Evolutionary conservation across 2,797 vertebrate genomes (phyloP).

Genomic region (Manis crassicaudata): DNA sequence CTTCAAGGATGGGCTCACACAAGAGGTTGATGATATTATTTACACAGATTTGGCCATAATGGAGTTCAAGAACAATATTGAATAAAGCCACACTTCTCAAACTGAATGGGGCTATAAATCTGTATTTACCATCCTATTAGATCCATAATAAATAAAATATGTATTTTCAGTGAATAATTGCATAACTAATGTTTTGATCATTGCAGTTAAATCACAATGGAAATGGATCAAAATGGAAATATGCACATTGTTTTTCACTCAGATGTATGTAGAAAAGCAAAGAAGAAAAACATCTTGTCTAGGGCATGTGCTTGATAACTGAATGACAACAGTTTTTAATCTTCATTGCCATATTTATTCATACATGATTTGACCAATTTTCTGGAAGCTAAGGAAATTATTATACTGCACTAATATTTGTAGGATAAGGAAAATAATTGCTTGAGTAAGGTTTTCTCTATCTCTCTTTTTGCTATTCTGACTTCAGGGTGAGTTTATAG

Average conservation of each 20-base stretch:
- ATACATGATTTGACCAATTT: neutral
- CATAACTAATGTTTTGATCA: constrained; percentile 9
- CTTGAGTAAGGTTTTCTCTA: constrained; percentile 35
- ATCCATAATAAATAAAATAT: constrained; percentile 63
- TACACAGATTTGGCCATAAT: constrained; percentile 69
- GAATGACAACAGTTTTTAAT: constrained; percentile 8
- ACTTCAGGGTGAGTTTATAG: constrained; percentile 42
- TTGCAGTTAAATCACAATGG: constrained; percentile 46
- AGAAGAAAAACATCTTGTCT: constrained; percentile 1
- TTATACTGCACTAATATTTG: constrained; percentile 35
- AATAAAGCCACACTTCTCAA: constrained; percentile 68
- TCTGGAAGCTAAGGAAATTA: constrained; percentile 44
- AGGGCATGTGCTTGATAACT: neutral
- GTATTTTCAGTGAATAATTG: constrained; percentile 21
- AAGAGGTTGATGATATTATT: constrained; percentile 77
- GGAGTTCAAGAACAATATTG: constrained; percentile 71
- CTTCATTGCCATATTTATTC: constrained; percentile 27
- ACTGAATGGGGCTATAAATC: constrained; percentile 67
- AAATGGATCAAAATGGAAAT: constrained; percentile 12
- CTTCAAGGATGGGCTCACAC: constrained; percentile 82
- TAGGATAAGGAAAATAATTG: constrained; percentile 53
- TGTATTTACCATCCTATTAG: constrained; percentile 47
- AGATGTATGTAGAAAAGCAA: neutral
- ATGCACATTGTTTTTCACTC: neutral
- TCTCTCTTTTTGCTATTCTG: constrained; percentile 30